Evolutionary conservation across 2,113 vertebrate genomes (phyloP), one percentile per base, ranked within the genome.

Genomic region (Monarcha castaneiventris): DNA sequence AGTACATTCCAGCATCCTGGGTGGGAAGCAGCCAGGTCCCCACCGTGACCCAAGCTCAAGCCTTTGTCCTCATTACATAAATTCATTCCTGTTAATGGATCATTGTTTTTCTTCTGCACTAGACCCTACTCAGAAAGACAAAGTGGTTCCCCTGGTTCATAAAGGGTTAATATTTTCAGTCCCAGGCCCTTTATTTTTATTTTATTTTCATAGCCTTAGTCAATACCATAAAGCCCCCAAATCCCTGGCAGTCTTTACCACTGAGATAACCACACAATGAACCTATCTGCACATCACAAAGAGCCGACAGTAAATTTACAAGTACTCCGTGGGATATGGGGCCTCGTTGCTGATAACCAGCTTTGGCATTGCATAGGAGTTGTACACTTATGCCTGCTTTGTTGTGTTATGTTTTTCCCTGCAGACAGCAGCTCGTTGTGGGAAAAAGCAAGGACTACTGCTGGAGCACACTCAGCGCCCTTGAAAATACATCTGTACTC

Each of bases 231-330:
- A 86, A 88, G 59, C 22, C 51, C 54, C 12, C 44, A 77, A 48
- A 49, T 20, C 58, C 16, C 52, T 49, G 54, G 26, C 78, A 79
- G 62, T 73, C 81, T 63, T 93, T 77, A n/a, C 67, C 3, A 5
- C 14, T 49, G 10, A 91, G 84, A 95, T 94, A 96, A 94, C 43
- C 0, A 4, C 59, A 91, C 94, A 89, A 87, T 74, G 89, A 73
- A 49, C 62, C 35, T 85, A 91, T 90, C 81, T 85, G 46, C 58
- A 56, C 78, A 87, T 91, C 91, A 82, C 84, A 86, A 81, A 88
- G 87, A 77, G 68, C 75, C 6, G 7, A 73, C 61, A 35, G 68
- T 76, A 84, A 81, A 88, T 72, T 91, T 95, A 90, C 80, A 89
- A 96, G 78, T 69, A 52, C 78, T 90, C 74, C 0, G 0, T 80